Evolutionary conservation across 2,797 vertebrate species (phyloP), one percentile per base, ranked within the genome.

Genomic region (Chloroceryle amazona): DNA sequence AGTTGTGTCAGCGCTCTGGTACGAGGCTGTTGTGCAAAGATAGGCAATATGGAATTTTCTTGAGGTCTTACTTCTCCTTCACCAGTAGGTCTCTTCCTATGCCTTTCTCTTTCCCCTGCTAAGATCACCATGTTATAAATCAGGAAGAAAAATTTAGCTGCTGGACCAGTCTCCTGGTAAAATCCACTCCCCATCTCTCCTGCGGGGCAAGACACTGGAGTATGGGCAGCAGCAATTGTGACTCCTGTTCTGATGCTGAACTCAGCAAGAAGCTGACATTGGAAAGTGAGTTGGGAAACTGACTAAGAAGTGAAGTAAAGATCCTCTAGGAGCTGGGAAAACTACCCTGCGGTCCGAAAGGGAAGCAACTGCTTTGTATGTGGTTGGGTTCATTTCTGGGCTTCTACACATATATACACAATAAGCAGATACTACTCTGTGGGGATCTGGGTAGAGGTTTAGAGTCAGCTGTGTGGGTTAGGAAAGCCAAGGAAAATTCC

Each of bases 1-100:
- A 25, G 52, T 61, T 33, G 37, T 51, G 68, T 28, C 81, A 75
- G n/a, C 41, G 15, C 20, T 67, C 62, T 2, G 2, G 28, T 57
- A 54, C 0, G 0, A 23, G 57, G 28, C 15, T 49, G 42, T 16
- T 72, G 81, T 26, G 61, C n/a, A 86, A 42, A 90, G 68, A 1
- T 9, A 61, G 37, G 29, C 41, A 86, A 21, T 11, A 11, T 3
- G 39, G 49, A 35, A 60, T 72, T 83, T 78, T 46, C 58, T 31
- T 33, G 70, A 61, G 26, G 37, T 55, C 65, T 49, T 84, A 44
- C 10, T 4, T 85, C 28, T 26, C 8, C 28, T 52, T n/a, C 17
- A n/a, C 13, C 16, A 54, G 16, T 13, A 46, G 7, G 7, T 81
- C 23, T 65, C 28, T 58, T 65, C 57, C 78, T 42, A 9, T 58